Conservation (phyloP, 2,888 invertebrate genomes). For the Salpingus planirostris region DNA sequence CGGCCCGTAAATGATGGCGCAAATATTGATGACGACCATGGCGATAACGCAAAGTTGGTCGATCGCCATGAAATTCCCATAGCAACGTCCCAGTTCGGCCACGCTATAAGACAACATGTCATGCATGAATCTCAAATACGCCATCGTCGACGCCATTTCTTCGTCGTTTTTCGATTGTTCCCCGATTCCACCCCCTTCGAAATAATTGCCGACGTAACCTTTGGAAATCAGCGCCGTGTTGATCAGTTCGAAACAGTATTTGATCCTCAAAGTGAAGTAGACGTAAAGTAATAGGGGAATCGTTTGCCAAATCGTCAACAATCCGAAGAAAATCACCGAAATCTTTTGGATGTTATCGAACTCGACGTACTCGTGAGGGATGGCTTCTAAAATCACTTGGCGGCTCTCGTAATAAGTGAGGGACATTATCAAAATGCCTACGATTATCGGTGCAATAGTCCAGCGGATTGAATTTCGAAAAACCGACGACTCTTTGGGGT, state of each 20-base stretch:
- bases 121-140: conserved; percentile 19
- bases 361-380: neutral
- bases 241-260: conserved; percentile 16
- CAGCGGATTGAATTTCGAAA: too few relatives aligned
- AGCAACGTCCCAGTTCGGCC: conserved; percentile 18
- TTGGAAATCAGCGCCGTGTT: conserved; percentile 13
- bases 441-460: conserved; percentile 10
- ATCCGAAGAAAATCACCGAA: conserved; percentile 18
- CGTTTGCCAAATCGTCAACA: conserved; percentile 21
- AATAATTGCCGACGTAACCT: conserved; percentile 9
- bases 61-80: conserved; percentile 22
- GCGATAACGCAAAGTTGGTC: conserved; percentile 21
- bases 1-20: conserved; percentile 12
- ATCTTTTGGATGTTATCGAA: neutral
- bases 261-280: conserved; percentile 18
- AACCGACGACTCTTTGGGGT: conserved; percentile 1
- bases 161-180: conserved; percentile 11
- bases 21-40: conserved; percentile 21
- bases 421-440: conserved; percentile 5
- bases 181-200: conserved; percentile 6
- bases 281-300: conserved; percentile 20
- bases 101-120: conserved; percentile 19
- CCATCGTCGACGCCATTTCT: conserved; percentile 13
- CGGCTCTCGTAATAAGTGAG: conserved; percentile 3
- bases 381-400: conserved; percentile 2